phyloP scores from a whole-genome alignment of 2,113 vertebrate genomes.

The Motacilla alba region DNA sequence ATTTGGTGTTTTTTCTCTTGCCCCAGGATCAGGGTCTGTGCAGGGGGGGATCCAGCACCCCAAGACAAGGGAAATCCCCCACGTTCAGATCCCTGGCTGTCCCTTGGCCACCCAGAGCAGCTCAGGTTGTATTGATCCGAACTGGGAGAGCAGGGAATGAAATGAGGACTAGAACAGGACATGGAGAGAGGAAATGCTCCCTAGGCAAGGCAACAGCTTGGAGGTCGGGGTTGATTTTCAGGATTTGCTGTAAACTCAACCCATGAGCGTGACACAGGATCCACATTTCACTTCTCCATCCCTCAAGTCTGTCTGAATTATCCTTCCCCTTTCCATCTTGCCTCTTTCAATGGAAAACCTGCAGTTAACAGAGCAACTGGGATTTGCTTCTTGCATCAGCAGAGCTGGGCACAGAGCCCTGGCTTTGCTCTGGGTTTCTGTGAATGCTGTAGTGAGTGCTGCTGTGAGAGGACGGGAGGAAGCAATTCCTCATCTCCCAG shows the following conservation, averaged over 20 bases:
- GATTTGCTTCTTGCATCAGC: not conserved
- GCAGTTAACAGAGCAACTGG: not conserved
- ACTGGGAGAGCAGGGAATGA: not conserved
- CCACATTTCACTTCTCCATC: not conserved
- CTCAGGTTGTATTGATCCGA: not conserved
- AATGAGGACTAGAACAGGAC: too few species aligned
- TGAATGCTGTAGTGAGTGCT: not conserved
- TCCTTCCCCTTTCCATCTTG: not conserved
- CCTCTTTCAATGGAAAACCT: not conserved
- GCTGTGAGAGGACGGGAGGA: not conserved
- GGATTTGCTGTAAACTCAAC: not conserved
- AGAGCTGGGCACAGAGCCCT: not conserved
- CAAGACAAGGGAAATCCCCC: not conserved
- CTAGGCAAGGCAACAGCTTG: not conserved
- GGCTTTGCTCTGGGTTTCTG: not conserved
- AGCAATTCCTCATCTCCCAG: not conserved
- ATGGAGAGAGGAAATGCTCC: not conserved
- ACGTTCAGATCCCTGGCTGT: not conserved
- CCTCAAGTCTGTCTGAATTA: not conserved
- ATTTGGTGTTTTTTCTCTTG: not conserved
- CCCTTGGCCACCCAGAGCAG: not conserved
- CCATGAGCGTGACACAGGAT: fast-evolving
- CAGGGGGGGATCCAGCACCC: not conserved
- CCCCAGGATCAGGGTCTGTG: not conserved
- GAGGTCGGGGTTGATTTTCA: not conserved